Evolutionary conservation across 2,888 invertebrate species (phyloP), one percentile per base, ranked within the genome.

Genomic region (Glomeris marginata): DNA sequence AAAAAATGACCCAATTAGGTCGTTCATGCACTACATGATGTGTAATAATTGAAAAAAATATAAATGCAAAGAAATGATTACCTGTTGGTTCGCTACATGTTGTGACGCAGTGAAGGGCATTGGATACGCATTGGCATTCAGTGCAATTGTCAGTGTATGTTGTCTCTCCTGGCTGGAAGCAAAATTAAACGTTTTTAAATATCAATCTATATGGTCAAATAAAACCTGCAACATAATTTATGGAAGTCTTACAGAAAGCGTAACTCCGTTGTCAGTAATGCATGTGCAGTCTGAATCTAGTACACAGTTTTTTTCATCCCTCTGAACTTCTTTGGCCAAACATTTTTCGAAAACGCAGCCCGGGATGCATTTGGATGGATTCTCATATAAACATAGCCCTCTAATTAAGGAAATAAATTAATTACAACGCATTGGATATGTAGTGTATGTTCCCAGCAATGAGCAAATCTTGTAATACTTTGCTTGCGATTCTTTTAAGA

Each of bases 111-210:
- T 77, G 74, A 52, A 81, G 76, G 20, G 72, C 73, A 66, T 88
- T 86, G 61, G 82, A 75, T 6, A 84, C 69, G 59, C 90, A 90
- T 58, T 86, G 86, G 60, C 88, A 90, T 13, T 76, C 72, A 59
- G 77, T 74, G 60, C 83, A 84, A 0, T 75, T 76, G 1, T 70
- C 69, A 58, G 77, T 76, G 13, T 66, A 59, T 2, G 75, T 64
- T 0, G 78, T 73, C 47, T 76, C 76, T 16, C 82, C 81, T 0
- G 88, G 85, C 77, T 84, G 67, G 2, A 63, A 62, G 53, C 47
- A 50, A 52, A n/a, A 35, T 8, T 35, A 6, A 13, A 20, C n/a
- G n/a, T n/a, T n/a, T n/a, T n/a, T n/a, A n/a, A n/a, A n/a, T n/a
- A n/a, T 28, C 28, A 28, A 28, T 28, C 3, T 28, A 5, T 28